These are phyloP conservation scores for Chymomyza fuscimana DNA, from an alignment of 2,888 invertebrate species.

Conservation along the genomic window DNA sequence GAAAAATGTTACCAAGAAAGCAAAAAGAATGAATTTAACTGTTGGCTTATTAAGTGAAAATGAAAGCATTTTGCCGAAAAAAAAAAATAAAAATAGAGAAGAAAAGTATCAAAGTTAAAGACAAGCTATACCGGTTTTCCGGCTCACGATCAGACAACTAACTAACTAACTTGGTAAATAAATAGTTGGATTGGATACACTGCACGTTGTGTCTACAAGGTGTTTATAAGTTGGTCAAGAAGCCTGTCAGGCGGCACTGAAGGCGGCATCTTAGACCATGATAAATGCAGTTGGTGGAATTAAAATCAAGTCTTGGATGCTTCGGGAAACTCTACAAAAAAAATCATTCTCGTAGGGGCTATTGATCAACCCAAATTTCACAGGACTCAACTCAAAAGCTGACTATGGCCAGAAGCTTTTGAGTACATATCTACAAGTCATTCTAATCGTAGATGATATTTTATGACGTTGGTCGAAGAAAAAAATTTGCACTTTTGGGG, in stretches of 20 bases:
- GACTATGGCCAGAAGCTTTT: too few relatives aligned
- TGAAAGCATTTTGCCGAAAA: conserved; percentile 72
- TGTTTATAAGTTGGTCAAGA: not conserved
- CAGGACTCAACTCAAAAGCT: too few relatives aligned
- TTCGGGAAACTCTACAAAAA: too few relatives aligned
- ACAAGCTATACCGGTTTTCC: conserved; percentile 57
- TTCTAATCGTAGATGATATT: too few relatives aligned
- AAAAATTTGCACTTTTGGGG: too few relatives aligned
- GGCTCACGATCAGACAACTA: conserved; percentile 26
- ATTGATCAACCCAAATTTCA: too few relatives aligned
- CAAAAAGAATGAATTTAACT: conserved; percentile 64
- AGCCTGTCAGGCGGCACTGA: not conserved
- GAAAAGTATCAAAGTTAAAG: not conserved
- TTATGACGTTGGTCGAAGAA: too few relatives aligned
- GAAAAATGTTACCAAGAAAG: conserved; percentile 27
- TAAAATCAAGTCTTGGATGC: too few relatives aligned
- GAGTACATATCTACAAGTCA: too few relatives aligned
- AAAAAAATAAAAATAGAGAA: conserved; percentile 29
- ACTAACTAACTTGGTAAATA: conserved; percentile 23
- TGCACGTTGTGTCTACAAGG: not conserved
- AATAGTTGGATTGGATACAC: not conserved
- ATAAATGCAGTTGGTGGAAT: too few relatives aligned
- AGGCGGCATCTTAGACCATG: too few relatives aligned
- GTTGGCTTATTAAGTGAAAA: conserved; percentile 71
- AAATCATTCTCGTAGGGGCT: too few relatives aligned